Conservation (phyloP, 1,140 invertebrate genomes). For the Plutomurus gul region DNA sequence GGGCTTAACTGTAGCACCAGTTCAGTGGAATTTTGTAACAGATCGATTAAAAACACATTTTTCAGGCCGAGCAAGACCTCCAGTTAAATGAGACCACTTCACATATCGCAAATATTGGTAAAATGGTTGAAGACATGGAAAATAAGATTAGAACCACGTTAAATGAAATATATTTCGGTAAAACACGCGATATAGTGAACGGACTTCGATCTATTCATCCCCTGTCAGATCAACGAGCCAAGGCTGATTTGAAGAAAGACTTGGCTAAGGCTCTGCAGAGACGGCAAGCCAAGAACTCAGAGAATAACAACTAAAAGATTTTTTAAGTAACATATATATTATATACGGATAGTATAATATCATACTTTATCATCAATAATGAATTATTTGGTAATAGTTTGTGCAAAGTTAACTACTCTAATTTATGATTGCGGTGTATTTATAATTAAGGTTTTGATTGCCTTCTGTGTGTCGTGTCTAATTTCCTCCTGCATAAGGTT, state of each 20-base stretch:
- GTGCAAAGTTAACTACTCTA: background rate
- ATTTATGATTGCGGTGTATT: background rate
- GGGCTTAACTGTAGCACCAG: background rate
- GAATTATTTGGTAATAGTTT: background rate
- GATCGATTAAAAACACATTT: conserved; percentile 26
- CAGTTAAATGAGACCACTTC: conserved; percentile 85
- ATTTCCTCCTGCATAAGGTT: no score
- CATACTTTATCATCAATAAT: conserved; percentile 22
- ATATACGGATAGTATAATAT: background rate
- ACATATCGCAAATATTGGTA: conserved; percentile 98
- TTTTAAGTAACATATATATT: background rate
- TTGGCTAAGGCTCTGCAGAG: conserved; percentile 77
- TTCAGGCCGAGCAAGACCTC: conserved; percentile 82
- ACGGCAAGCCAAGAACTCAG: conserved; percentile 32
- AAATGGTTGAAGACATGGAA: conserved; percentile 97
- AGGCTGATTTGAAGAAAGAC: conserved; percentile 82
- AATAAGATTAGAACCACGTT: conserved; percentile 98
- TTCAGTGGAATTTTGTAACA: background rate
- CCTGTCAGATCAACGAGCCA: conserved; percentile 78
- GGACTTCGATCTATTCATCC: conserved; percentile 88
- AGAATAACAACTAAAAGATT: conserved; percentile 10
- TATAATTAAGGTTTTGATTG: background rate
- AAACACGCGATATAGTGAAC: conserved; percentile 98
- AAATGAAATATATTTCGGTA: conserved; percentile 99
- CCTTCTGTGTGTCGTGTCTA: no score